Conservation (phyloP, 2,797 vertebrate genomes). For the Neopelma chrysocephalum region DNA sequence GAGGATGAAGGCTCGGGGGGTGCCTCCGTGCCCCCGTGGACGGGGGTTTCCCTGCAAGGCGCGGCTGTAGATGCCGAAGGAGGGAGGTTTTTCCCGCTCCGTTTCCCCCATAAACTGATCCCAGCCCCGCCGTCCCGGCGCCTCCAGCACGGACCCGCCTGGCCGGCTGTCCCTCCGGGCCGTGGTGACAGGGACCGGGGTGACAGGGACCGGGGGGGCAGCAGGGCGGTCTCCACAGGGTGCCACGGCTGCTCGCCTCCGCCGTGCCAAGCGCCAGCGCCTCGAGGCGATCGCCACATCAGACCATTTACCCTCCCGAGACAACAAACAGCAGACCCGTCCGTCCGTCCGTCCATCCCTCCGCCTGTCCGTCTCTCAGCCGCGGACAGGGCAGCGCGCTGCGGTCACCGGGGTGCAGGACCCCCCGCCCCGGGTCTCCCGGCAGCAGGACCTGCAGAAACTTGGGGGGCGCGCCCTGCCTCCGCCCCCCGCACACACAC, state of each 20-base stretch:
- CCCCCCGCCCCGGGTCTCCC: neutral
- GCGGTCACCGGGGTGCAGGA: neutral
- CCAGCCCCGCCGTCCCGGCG: neutral
- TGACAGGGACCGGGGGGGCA: neutral
- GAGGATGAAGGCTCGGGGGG: neutral
- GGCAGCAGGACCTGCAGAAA: neutral
- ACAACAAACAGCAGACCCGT: neutral
- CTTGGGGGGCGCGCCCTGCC: fast-evolving
- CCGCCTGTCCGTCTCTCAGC: neutral
- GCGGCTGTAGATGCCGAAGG: neutral
- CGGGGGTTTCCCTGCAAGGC: neutral
- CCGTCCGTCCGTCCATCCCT: neutral
- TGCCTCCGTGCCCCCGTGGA: neutral
- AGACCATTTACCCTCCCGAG: neutral
- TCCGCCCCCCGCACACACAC: neutral
- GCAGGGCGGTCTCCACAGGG: neutral
- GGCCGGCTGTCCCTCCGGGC: neutral
- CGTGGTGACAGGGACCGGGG: neutral
- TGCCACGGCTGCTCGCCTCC: neutral
- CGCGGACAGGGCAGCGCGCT: neutral
- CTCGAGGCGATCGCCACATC: neutral
- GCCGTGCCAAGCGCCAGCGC: neutral
- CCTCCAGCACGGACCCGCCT: neutral
- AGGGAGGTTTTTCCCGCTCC: neutral
- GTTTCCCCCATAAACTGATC: neutral